These are phyloP conservation scores for Notechis scutatus DNA, from an alignment of 2,113 vertebrate species.

Conservation along the genomic window DNA sequence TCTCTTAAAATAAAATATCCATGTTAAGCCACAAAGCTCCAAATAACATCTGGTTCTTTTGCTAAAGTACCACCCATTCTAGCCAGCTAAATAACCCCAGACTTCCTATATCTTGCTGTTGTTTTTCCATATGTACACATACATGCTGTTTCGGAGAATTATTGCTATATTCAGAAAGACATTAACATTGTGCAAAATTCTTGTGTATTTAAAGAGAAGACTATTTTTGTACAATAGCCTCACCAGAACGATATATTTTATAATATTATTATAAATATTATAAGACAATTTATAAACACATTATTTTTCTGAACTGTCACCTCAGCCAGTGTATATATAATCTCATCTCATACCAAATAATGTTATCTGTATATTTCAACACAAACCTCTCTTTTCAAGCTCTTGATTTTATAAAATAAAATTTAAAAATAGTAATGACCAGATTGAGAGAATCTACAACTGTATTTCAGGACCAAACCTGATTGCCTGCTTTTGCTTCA, in stretches of 20 bases:
- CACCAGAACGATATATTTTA: not conserved
- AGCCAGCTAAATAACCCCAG: constrained; percentile 46
- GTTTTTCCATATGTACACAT: constrained; percentile 28
- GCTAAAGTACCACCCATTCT: constrained; percentile 44
- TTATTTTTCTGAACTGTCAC: too few relatives aligned
- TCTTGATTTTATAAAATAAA: not conserved
- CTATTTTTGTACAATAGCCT: not conserved
- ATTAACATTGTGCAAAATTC: constrained; percentile 7
- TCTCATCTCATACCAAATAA: not conserved
- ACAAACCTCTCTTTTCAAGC: not conserved
- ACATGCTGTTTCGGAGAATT: not conserved
- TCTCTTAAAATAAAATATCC: constrained; percentile 62
- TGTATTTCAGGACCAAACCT: not conserved
- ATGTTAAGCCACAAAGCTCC: constrained; percentile 66
- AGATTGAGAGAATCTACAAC: not conserved
- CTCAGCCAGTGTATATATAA: not conserved
- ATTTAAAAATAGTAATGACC: not conserved
- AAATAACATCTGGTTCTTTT: constrained; percentile 63
- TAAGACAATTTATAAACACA: not conserved
- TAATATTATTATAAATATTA: not conserved
- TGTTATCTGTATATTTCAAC: not conserved
- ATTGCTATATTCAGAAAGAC: constrained; percentile 19
- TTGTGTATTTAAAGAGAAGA: constrained; percentile 4
- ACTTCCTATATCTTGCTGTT: constrained; percentile 32
- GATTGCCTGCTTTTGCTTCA: not conserved